phyloP scores from a whole-genome alignment of 2,113 vertebrate species.

The Bucco capensis region DNA sequence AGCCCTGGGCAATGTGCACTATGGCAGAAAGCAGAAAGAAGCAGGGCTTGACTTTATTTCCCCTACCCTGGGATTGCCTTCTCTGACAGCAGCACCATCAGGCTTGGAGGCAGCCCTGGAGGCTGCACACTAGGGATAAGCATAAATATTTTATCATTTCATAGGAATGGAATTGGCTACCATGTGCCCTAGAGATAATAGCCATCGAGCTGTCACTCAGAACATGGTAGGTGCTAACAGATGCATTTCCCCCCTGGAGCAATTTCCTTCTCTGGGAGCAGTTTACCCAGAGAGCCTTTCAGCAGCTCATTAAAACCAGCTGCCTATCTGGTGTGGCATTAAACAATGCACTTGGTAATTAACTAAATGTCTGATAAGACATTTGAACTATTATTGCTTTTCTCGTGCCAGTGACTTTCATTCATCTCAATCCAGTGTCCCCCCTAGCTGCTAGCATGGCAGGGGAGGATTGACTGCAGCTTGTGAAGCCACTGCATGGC shows the following conservation, averaged over 20 bases:
- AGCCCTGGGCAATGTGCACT: neutral
- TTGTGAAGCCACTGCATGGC: neutral
- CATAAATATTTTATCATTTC: constrained; percentile 19
- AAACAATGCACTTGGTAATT: constrained; percentile 49
- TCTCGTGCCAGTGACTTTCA: neutral
- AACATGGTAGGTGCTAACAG: neutral
- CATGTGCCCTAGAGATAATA: neutral
- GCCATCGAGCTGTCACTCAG: neutral
- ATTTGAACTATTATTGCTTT: constrained; percentile 13
- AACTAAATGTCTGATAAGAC: constrained; percentile 15
- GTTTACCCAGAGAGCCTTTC: constrained; percentile 38
- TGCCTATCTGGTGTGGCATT: constrained; percentile 8
- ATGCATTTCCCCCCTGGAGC: constrained; percentile 15
- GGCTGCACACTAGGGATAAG: neutral
- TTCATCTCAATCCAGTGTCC: neutral
- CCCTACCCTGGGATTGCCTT: neutral
- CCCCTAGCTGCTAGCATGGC: neutral
- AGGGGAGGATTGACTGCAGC: accelerated
- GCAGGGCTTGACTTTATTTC: neutral
- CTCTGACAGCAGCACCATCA: neutral
- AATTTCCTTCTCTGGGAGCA: neutral
- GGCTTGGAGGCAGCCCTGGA: neutral
- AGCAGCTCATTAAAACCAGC: constrained; percentile 50
- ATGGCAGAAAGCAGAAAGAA: neutral
- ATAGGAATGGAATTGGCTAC: neutral